Base-by-base conservation (phyloP, 2,797 vertebrate genomes). In the Dendrocincla fuliginosa region DNA sequence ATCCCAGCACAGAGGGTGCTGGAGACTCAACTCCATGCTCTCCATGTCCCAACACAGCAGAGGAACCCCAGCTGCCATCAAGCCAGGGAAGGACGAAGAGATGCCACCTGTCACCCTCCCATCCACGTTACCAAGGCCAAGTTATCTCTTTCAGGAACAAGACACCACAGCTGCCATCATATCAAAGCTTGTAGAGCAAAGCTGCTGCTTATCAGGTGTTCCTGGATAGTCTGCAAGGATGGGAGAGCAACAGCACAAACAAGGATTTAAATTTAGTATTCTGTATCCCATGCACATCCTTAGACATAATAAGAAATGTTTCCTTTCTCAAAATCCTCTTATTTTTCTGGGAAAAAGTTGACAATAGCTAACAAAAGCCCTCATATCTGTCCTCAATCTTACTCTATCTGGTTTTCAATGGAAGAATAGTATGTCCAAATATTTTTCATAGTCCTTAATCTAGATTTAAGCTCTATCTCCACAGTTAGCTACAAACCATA, bases 71-170 rank as follows among this genome's bases (percentile, higher is more conserved):
- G 33, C 60, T 64, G 46, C 50, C 2, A 1, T 42, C 55, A 52
- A 32, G 42, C 28, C 33, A 52, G 24, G 46, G 22, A 73, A 50
- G 30, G 39, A 46, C 5, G 13, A 42, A 47, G 67, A 49, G 35
- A 71, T n/a, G 11, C 20, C 22, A 8, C 33, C 46, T 71, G 32
- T 75, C 61, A 77, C 25, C 68, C 33, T 35, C 42, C 56, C 0
- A 0, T 41, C 56, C 60, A 52, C 0, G 0, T n/a, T 53, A 88
- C 30, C 11, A 41, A 69, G 74, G 61, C 52, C 5, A 3, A 81
- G 81, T 39, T 53, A 13, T 4, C 57, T 67, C 44, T 42, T 44
- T 56, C 11, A 16, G 42, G 76, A 90, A 35, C 1, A 15, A 67
- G 67, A 41, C 12, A 25, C 35, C 14, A 28, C 64, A 77, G 64